Conservation (phyloP, 2,888 invertebrate species). For the Phalera bucephala region DNA sequence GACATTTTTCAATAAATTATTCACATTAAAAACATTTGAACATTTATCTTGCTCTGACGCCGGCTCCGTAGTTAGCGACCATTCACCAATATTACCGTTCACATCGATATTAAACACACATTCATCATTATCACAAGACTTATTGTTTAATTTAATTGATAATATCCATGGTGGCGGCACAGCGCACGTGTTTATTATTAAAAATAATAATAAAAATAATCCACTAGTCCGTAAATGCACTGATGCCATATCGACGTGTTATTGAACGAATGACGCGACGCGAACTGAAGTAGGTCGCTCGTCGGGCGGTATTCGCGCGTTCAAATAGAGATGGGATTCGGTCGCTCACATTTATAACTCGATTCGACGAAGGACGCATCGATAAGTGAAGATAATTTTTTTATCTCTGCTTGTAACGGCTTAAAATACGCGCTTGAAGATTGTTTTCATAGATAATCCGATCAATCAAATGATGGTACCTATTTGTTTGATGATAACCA, state of each 20-base stretch:
- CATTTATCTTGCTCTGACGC: conserved; percentile 44
- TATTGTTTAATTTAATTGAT: conserved; percentile 51
- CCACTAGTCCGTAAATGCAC: conserved; percentile 71
- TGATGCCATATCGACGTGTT: conserved; percentile 52
- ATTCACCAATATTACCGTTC: conserved; percentile 51
- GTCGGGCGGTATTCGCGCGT: conserved; percentile 13
- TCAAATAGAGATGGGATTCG: conserved; percentile 33
- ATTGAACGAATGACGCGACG: conserved; percentile 31
- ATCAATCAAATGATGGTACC: conserved; percentile 20
- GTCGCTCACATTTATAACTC: conserved; percentile 28
- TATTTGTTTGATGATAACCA: no score
- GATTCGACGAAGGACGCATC: conserved; percentile 22
- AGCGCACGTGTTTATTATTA: conserved; percentile 59
- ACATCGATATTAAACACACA: conserved; percentile 65
- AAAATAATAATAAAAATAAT: conserved; percentile 70
- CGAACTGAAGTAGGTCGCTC: conserved; percentile 8
- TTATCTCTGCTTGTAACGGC: conserved; percentile 27
- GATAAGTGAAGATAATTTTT: conserved; percentile 28
- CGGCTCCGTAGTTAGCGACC: conserved; percentile 64
- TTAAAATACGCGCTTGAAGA: conserved; percentile 22
- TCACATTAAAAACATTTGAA: conserved; percentile 37
- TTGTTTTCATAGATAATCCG: conserved; percentile 20
- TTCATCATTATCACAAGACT: conserved; percentile 47
- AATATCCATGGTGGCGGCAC: conserved; percentile 73
- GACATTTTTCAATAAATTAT: conserved; percentile 36